Conservation (phyloP, 2,113 vertebrate genomes). For the Clarias batrachus region DNA sequence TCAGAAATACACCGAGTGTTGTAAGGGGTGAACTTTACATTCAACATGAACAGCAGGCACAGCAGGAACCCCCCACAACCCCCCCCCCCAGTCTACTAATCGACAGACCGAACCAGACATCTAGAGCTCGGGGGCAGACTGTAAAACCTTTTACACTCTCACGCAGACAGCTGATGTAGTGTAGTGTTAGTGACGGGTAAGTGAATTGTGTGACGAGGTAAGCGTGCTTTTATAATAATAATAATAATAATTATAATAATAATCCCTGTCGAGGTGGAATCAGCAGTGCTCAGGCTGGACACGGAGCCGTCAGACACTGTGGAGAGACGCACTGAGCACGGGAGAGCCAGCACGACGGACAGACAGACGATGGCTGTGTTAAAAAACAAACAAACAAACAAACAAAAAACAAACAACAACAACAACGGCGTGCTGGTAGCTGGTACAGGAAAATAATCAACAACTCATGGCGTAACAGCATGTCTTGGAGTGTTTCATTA, state of each 20-base stretch:
- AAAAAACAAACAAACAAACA: too few species aligned
- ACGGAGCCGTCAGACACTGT: slow-evolving; percentile 16
- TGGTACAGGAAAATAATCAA: neutral
- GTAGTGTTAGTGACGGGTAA: neutral
- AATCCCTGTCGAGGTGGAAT: slow-evolving; percentile 24
- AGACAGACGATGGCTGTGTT: neutral
- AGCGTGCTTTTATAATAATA: slow-evolving; percentile 18
- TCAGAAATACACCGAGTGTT: neutral
- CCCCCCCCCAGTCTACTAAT: neutral
- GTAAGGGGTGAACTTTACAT: slow-evolving; percentile 6
- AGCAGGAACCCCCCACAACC: neutral
- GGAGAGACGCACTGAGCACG: neutral
- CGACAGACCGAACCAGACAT: neutral
- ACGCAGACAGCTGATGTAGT: slow-evolving; percentile 8
- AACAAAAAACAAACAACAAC: neutral
- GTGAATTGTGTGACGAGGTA: slow-evolving; percentile 18
- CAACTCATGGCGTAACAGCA: too few species aligned
- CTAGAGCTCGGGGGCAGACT: neutral
- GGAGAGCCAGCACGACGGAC: neutral
- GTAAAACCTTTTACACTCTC: slow-evolving; percentile 14
- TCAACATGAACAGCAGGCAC: slow-evolving; percentile 30
- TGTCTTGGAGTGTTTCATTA: neutral
- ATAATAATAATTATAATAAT: neutral
- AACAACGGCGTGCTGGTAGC: neutral
- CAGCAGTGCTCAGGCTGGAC: neutral